Conservation (phyloP, 1,140 invertebrate genomes). For the Drosophila littoralis region DNA sequence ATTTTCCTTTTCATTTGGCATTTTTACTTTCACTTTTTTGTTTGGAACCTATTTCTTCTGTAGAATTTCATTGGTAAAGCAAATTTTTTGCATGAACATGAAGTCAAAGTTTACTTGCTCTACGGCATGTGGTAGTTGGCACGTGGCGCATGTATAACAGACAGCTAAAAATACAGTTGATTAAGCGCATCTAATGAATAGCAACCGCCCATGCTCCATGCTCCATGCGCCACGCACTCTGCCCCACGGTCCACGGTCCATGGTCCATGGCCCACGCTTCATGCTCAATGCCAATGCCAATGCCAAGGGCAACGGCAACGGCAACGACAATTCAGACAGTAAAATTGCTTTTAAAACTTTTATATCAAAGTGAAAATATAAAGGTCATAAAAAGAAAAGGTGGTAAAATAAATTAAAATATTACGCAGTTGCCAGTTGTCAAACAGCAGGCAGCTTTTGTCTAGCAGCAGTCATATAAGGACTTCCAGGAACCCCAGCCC, state of each 20-base stretch:
- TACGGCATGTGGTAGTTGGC: background rate
- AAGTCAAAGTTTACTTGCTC: background rate
- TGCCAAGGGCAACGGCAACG: conserved; percentile 2
- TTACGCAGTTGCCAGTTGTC: background rate
- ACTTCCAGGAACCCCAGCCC: background rate
- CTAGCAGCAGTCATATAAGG: background rate
- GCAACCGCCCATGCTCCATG: conserved; percentile 18
- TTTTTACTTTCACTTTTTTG: background rate
- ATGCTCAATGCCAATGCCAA: background rate
- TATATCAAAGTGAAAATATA: conserved; percentile 20
- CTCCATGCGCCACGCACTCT: background rate
- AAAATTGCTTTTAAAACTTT: conserved; percentile 14
- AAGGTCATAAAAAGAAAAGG: conserved; percentile 21
- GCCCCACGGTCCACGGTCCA: background rate
- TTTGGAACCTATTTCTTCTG: background rate
- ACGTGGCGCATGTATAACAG: conserved; percentile 13
- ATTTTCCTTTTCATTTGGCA: background rate
- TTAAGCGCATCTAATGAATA: conserved; percentile 40
- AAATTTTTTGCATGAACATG: conserved; percentile 7
- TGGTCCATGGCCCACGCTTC: background rate
- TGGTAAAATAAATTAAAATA: conserved; percentile 1
- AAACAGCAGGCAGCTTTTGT: background rate
- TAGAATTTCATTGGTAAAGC: conserved; percentile 1
- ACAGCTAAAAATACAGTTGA: conserved; percentile 26
- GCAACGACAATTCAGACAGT: conserved; percentile 2